Percentiles rank a stretch among this genome's conserved stretches.
Evolutionary conservation across 2,113 vertebrate species (phyloP).

Genomic region (Grallaria varia): DNA sequence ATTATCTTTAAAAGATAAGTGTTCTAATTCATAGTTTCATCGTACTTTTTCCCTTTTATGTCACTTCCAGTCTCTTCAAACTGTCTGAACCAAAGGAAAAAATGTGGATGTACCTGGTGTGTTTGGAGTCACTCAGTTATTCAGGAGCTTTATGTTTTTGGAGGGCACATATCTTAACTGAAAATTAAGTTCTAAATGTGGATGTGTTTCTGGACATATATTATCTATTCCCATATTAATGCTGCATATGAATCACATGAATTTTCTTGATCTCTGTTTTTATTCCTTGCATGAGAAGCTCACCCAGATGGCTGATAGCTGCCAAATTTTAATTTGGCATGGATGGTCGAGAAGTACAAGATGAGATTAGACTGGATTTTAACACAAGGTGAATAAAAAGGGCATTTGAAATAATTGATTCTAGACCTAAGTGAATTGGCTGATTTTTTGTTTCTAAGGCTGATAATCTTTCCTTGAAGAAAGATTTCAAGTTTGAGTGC

Average conservation of each 20-base stretch:
- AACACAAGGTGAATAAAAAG: background rate
- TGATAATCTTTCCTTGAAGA: background rate
- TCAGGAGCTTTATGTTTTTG: background rate
- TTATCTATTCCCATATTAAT: background rate
- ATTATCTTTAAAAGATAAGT: background rate
- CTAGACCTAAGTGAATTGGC: background rate
- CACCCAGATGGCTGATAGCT: background rate
- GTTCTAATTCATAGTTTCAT: background rate
- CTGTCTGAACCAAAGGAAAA: background rate
- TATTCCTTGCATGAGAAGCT: background rate
- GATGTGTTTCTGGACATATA: background rate
- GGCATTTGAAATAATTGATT: background rate
- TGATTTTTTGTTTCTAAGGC: background rate
- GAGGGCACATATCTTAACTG: background rate
- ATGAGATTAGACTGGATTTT: background rate
- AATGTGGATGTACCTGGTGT: rapidly evolving
- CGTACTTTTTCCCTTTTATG: background rate
- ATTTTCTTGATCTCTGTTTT: background rate
- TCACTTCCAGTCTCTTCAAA: background rate
- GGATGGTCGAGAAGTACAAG: background rate
- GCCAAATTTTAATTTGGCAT: background rate
- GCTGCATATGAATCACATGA: background rate
- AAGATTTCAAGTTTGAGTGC: background rate
- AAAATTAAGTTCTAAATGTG: background rate
- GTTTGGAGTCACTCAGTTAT: background rate